These are phyloP conservation scores for Timema cristinae DNA, from an alignment of 2,888 invertebrate genomes.

Conservation along the genomic window DNA sequence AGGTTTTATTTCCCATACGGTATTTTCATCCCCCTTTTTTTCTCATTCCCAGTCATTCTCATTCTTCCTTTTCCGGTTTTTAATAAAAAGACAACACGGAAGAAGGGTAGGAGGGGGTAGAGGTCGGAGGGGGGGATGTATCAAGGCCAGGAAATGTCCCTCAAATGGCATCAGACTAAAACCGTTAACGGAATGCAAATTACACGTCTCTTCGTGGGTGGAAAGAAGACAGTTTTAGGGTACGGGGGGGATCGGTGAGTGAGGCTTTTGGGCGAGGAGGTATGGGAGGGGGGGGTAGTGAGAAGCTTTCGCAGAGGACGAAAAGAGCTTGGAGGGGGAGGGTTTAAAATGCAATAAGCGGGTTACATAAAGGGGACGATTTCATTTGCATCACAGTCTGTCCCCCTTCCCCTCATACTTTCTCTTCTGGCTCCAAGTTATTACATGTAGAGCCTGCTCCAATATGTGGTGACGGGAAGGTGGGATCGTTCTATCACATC, in stretches of 20 bases:
- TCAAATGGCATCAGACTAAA: constrained; percentile 12
- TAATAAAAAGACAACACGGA: constrained; percentile 14
- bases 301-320: too few relatives aligned
- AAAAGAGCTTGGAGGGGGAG: neutral
- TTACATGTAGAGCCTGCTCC: too few relatives aligned
- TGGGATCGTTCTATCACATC: neutral
- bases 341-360: constrained; percentile 14
- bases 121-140: constrained; percentile 4
- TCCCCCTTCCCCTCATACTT: neutral
- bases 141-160: constrained; percentile 15
- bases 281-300: too few relatives aligned
- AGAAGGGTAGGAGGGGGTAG: neutral
- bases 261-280: too few relatives aligned
- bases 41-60: too few relatives aligned
- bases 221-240: neutral
- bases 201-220: neutral
- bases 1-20: too few relatives aligned
- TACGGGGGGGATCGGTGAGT: neutral
- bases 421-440: neutral
- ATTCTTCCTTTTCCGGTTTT: neutral
- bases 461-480: neutral
- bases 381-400: constrained; percentile 14
- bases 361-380: constrained; percentile 13
- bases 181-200: constrained; percentile 17
- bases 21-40: too few relatives aligned